Evolutionary conservation across 2,888 invertebrate genomes (phyloP), one percentile per base, ranked within the genome.

Genomic region (Cerastis rubricosa): DNA sequence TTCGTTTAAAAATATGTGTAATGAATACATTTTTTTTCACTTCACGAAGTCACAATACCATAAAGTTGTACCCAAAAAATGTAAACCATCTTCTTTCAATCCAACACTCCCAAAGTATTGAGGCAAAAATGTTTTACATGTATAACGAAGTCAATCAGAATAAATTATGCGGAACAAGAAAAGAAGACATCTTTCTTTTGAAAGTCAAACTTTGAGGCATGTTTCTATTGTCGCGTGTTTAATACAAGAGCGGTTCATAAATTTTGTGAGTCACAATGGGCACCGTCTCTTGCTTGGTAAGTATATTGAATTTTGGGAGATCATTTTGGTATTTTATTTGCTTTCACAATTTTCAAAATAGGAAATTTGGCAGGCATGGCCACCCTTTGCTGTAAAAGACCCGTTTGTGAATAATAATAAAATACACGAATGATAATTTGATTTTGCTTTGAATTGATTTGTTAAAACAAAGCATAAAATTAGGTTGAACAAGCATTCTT

Each of bases 91-190:
- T n/a, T 43, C 11, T 29, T 49, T 5, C 43, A 43, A 59, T 19
- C 19, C 19, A 49, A 49, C 14, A 57, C 19, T 0, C 35, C 14
- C 29, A 25, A 35, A 74, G 49, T 51, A 74, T 35, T 25, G 74
- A 61, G 7, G 59, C 29, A 80, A 43, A 59, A 71, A 47, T 71
- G 47, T 43, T 81, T 76, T 25, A 76, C 77, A 77, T 83, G 25
- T 35, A 7, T 78, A 78, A 68, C 45, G 69, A 84, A 63, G 43
- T 54, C 8, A 79, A 78, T 84, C 35, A 63, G 47, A 84, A 84
- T 78, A 83, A 79, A 84, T 84, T 84, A 79, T 1, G 17, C 17
- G 61, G 51, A 43, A 43, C 47, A 11, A 43, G 29, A 29, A 68
- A 17, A 14, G 54, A 40, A 43, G 40, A 63, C 40, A 54, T 54